Base-by-base conservation (phyloP, 2,888 invertebrate species). In the Syrista parreyssii region DNA sequence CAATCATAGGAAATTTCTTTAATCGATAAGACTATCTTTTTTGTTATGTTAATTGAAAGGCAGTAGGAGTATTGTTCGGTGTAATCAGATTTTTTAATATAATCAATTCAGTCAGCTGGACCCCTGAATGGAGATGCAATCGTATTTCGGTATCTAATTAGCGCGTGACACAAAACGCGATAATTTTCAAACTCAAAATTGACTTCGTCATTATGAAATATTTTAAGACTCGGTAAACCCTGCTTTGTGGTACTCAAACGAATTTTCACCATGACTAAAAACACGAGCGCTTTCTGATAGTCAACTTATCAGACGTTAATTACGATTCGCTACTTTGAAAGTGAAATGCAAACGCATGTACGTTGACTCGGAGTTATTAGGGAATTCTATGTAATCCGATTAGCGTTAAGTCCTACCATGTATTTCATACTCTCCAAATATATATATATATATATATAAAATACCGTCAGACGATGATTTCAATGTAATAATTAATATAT, bases 301-400 rank as follows among this genome's bases (percentile, higher is more conserved):
- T 55, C 15, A 55, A 55, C 55, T 55, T 55, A 23, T 55, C 55
- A 55, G 55, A 23, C 55, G 9, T 15, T 71, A 71, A 71, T 30
- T 23, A 32, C 23, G 30, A 71, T 12, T 71, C 71, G 31, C 23
- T 12, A 15, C 15, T 71, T 71, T 33, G 33, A 23, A 33, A 11
- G 71, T 30, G 71, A 71, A 71, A 31, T 33, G 71, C 30, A 71
- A 30, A 71, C 23, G 33, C 71, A 71, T 23, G 71, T 12, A 71
- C 30, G 71, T 34, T 74, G 3, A 35, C 74, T 74, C 35, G 12
- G 1, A 74, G 74, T 34, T 74, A 34, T 34, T 35, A 34, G 35
- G 11, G 74, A 74, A 74, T 74, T 34, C 34, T 74, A 74, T 12
- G 36, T 35, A 74, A 74, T 74, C 74, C 74, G 74, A 74, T 74